Conservation (phyloP, 2,797 vertebrate genomes). For the Silurus lanzhouensis region DNA sequence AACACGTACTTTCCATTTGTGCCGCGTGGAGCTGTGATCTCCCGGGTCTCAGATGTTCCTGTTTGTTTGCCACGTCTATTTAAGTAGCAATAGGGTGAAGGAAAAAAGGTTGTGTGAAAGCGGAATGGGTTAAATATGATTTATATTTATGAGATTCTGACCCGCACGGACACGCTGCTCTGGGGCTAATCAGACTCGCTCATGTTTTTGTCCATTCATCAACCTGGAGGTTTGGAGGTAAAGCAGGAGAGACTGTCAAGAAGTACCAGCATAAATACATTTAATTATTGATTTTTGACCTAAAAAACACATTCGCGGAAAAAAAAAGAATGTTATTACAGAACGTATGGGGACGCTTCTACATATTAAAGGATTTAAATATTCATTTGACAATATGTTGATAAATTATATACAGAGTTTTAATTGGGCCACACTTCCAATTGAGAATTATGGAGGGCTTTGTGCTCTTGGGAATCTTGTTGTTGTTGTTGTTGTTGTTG, state of each 20-base stretch:
- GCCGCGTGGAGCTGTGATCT: constrained; percentile 6
- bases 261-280: neutral
- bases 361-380: too few relatives aligned
- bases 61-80: constrained; percentile 11
- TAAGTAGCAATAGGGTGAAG: neutral
- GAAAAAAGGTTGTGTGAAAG: neutral
- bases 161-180: neutral
- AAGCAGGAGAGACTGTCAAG: neutral
- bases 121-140: neutral
- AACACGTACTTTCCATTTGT: neutral
- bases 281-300: neutral
- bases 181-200: neutral
- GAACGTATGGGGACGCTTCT: neutral
- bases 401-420: too few relatives aligned
- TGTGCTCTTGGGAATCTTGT: too few relatives aligned
- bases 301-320: neutral
- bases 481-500: too few relatives aligned
- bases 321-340: neutral
- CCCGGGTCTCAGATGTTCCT: constrained; percentile 10
- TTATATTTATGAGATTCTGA: constrained; percentile 23
- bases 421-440: too few relatives aligned
- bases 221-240: neutral
- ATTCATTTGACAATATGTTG: too few relatives aligned
- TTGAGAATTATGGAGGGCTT: too few relatives aligned
- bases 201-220: constrained; percentile 2